Conservation (phyloP, 1,140 invertebrate genomes). For the Acromyrmex charruanus region DNA sequence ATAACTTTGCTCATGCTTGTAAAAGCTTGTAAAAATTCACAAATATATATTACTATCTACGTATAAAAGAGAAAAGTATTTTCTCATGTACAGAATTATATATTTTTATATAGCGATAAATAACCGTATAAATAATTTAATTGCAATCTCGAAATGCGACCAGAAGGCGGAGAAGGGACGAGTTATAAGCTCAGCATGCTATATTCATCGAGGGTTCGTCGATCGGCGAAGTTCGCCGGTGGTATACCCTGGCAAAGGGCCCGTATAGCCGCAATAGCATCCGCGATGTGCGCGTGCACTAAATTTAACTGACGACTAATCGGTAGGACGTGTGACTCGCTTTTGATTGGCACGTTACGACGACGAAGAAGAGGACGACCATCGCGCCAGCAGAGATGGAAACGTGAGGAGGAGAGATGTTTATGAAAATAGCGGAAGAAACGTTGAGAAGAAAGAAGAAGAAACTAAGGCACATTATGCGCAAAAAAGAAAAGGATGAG, state of each 20-base stretch:
- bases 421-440: constrained; percentile 51
- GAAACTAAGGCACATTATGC: not conserved
- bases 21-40: constrained; percentile 3
- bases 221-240: constrained; percentile 61
- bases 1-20: not conserved
- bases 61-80: not conserved
- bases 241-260: constrained; percentile 68
- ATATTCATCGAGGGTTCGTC: constrained; percentile 70
- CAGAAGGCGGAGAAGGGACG: constrained; percentile 18
- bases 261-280: constrained; percentile 62
- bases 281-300: constrained; percentile 69
- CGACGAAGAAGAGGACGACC: constrained; percentile 40
- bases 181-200: constrained; percentile 44
- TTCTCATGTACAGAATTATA: not conserved
- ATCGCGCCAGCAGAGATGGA: not conserved
- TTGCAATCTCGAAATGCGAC: not conserved
- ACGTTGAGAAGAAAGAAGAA: not conserved
- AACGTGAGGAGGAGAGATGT: constrained; percentile 19
- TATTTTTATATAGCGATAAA: constrained; percentile 7
- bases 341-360: constrained; percentile 69
- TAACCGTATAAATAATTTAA: not conserved
- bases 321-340: constrained; percentile 64
- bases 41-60: not conserved
- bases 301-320: constrained; percentile 78
- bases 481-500: not conserved